A percentile compares a stretch with the other conserved stretches of the same genome.
phyloP scores from a whole-genome alignment of 1,140 invertebrate species.

The Copidosoma floridanum region DNA sequence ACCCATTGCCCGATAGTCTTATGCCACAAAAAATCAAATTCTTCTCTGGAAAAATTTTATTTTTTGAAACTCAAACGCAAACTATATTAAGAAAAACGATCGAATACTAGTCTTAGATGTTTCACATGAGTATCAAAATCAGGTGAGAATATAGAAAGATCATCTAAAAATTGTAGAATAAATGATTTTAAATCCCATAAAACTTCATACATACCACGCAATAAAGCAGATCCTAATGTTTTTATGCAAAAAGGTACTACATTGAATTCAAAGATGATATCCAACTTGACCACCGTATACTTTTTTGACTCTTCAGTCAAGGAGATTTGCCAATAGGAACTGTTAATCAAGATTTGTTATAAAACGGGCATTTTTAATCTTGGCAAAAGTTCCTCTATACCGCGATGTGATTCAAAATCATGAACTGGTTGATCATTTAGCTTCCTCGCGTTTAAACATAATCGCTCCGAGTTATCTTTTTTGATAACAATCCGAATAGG shows the following conservation, averaged over 20 bases:
- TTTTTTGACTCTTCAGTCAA: background rate
- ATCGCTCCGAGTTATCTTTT: constrained; percentile 13
- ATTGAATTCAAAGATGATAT: background rate
- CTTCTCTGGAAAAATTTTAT: background rate
- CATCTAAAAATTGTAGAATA: background rate
- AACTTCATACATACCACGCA: no score
- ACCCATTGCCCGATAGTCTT: background rate
- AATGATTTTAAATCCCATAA: no score
- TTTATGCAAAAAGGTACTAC: background rate
- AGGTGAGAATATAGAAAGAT: background rate
- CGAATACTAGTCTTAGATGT: background rate
- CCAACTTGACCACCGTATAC: background rate
- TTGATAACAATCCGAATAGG: constrained; percentile 16
- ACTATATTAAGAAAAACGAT: background rate
- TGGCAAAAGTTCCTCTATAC: constrained; percentile 41
- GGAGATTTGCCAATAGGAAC: background rate
- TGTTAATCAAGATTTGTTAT: background rate
- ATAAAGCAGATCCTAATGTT: no score
- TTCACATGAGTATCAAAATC: background rate
- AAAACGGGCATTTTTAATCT: background rate
- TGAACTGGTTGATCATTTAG: background rate
- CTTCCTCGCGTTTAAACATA: constrained; percentile 17
- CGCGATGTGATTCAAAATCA: constrained; percentile 49
- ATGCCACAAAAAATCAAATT: background rate
- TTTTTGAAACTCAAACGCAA: background rate